Conservation (phyloP, 53 echinoderm and acorn worm species). For the Hippasteria phrygiana region DNA sequence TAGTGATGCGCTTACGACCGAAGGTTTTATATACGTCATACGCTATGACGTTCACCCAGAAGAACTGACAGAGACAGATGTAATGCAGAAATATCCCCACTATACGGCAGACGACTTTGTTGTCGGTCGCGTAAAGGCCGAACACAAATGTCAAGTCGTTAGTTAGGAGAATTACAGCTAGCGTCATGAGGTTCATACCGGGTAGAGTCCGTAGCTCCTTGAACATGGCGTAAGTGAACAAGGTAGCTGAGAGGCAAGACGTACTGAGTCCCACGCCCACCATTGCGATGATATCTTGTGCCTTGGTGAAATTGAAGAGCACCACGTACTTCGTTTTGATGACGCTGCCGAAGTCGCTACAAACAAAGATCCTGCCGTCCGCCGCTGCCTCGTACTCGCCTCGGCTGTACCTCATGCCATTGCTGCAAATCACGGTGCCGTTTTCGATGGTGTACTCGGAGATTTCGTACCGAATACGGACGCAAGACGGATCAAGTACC, state of each 20-base stretch:
- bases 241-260: conserved; percentile 73
- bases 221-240: conserved; percentile 85
- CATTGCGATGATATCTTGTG: conserved; percentile 70
- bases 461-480: conserved; percentile 68
- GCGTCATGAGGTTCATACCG: conserved; percentile 82
- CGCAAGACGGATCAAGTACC: conserved; percentile 66
- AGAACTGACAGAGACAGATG: conserved; percentile 79
- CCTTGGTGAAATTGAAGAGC: conserved; percentile 78
- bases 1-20: conserved; percentile 63
- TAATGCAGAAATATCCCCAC: conserved; percentile 81
- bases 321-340: conserved; percentile 72
- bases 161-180: conserved; percentile 68
- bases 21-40: conserved; percentile 93
- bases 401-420: conserved; percentile 51
- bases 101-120: conserved; percentile 56
- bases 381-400: conserved; percentile 67
- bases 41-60: conserved; percentile 90
- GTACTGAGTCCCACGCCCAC: conserved; percentile 71
- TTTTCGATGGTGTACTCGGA: conserved; percentile 78
- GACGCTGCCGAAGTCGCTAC: conserved; percentile 65
- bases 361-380: conserved; percentile 68
- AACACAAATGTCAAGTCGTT: conserved; percentile 77
- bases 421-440: conserved; percentile 52
- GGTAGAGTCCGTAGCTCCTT: conserved; percentile 91
- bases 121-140: conserved; percentile 62